Conservation (phyloP, 92 coral and sea anemone genomes). For the Anthopleura xanthogrammica region DNA sequence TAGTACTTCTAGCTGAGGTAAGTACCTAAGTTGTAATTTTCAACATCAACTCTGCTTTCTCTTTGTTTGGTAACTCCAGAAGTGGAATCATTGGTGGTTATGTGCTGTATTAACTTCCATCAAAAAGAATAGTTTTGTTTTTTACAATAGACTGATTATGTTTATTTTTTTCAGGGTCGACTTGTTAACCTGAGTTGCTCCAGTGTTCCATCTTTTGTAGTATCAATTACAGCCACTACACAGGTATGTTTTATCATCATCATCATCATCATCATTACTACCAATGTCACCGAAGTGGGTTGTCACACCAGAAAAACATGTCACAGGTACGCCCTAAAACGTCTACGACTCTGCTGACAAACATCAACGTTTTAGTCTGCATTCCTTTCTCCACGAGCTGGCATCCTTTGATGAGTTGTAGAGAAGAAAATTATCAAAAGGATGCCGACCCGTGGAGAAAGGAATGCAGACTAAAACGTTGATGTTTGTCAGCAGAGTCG, state of each 20-base stretch:
- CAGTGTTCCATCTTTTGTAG: slow-evolving; percentile 99
- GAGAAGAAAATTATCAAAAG: no score
- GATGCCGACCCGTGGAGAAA: no score
- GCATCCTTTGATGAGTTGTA: no score
- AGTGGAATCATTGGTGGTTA: no score
- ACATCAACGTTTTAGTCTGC: no score
- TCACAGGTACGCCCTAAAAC: neutral
- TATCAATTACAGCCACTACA: slow-evolving; percentile 97
- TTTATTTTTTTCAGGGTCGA: slow-evolving; percentile 67
- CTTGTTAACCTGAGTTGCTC: slow-evolving; percentile 98
- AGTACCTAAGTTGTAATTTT: neutral
- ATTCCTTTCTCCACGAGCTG: no score
- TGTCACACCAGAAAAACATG: neutral
- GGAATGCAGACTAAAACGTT: no score
- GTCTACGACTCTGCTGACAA: no score
- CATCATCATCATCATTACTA: neutral
- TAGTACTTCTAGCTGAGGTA: slow-evolving; percentile 97
- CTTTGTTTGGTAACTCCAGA: neutral
- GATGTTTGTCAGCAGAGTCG: no score
- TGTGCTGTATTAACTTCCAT: no score
- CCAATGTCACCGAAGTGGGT: no score
- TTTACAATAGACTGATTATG: neutral
- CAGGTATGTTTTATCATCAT: slow-evolving; percentile 55
- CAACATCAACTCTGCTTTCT: neutral
- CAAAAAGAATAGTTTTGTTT: no score